phyloP scores from a whole-genome alignment of 2,797 vertebrate genomes.

The Pseudomugil tenellus region DNA sequence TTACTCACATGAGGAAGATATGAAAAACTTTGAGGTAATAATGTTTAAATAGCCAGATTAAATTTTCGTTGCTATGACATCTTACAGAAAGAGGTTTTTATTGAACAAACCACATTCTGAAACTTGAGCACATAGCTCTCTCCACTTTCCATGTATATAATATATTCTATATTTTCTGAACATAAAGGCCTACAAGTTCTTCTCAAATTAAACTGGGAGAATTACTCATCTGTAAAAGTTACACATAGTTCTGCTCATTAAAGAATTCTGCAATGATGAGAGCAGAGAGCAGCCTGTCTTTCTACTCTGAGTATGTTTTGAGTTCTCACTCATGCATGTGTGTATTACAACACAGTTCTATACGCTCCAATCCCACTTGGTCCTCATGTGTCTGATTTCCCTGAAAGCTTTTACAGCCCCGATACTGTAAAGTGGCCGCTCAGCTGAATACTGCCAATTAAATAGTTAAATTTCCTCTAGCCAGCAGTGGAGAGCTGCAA shows the following conservation, averaged over 20 bases:
- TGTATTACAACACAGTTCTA: conserved; percentile 43
- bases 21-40: neutral
- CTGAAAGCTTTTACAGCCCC: conserved; percentile 53
- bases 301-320: conserved; percentile 25
- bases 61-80: neutral
- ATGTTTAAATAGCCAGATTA: neutral
- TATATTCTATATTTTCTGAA: neutral
- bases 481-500: conserved; percentile 48
- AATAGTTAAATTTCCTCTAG: conserved; percentile 39
- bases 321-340: conserved; percentile 40
- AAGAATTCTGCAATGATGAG: conserved; percentile 4
- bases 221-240: neutral
- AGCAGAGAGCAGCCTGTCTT: conserved; percentile 12
- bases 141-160: neutral
- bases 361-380: conserved; percentile 44
- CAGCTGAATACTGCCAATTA: conserved; percentile 47
- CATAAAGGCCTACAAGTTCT: neutral
- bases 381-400: conserved; percentile 43
- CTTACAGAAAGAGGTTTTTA: conserved; percentile 4
- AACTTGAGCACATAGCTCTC: neutral
- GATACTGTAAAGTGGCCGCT: conserved; percentile 56
- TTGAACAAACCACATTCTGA: neutral
- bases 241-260: neutral
- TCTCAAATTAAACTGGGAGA: neutral
- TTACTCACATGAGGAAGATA: neutral